Base-by-base conservation (phyloP, 2,797 vertebrate genomes). In the Chloroceryle inda region DNA sequence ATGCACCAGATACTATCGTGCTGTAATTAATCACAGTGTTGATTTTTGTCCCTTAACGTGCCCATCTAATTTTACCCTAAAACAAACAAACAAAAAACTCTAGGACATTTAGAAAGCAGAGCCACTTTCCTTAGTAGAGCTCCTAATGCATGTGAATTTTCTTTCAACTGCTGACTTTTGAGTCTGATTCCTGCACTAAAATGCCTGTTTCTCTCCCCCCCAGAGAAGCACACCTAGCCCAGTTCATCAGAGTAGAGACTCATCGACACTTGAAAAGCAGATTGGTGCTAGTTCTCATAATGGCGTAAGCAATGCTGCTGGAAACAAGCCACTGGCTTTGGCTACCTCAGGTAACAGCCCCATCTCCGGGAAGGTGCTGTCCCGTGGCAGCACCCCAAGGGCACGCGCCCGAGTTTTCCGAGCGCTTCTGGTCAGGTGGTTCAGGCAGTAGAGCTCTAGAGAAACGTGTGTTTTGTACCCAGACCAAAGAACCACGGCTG, bases 171-270 rank as follows among this genome's bases (percentile, higher is more conserved):
- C 9, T 50, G 29, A 13, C 22, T 76, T 29, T 7, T 44, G 44
- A 4, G 45, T 26, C 2, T 12, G 1, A 19, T 27, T 27, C 27
- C 40, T 53, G 42, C 13, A 72, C 95, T 90, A 27, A 96, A 71
- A 47, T 2, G 1, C 45, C 58, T 44, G 7, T 96, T 92, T 93
- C 86, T 90, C 56, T 85, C 85, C 24, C 24, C 82, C 29, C 56
- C 98, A 99, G 99, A 99, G 99, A 98, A 99, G 98, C 98, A 99
- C 99, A 66, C 99, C 99, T 6, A 99, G 99, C 97, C 99, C 99
- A 29, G 99, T 99, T 95, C 99, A 98, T 61, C 99, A 99, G 94
- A 95, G 94, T 33, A 98, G 98, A 80, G 98, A 99, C 75, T 92
- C 98, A 8, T 94, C 97, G 21, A 89, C 98, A 75, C 98, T 98